A percentile compares a stretch with the other conserved stretches of the same genome.
Conservation (phyloP, 2,888 invertebrate species). For the Cephus runcator region DNA sequence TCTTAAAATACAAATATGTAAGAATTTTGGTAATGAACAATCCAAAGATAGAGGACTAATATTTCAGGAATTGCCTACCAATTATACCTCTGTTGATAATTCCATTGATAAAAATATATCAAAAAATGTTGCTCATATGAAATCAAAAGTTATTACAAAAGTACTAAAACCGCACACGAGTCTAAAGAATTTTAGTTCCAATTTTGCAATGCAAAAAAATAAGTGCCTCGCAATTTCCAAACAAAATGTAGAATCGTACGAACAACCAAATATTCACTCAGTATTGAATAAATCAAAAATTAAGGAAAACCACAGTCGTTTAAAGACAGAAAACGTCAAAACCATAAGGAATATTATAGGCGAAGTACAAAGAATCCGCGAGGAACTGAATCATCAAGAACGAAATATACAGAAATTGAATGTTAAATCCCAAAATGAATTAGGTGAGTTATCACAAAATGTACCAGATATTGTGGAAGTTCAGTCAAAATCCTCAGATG, state of each 20-base stretch:
- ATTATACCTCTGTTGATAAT: not conserved
- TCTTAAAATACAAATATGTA: slow-evolving; percentile 13
- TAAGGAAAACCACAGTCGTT: not conserved
- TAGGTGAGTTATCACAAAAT: not conserved
- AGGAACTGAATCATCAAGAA: slow-evolving; percentile 19
- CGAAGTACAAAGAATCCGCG: slow-evolving; percentile 20
- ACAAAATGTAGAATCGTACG: not conserved
- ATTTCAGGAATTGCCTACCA: slow-evolving; percentile 25
- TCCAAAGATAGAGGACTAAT: slow-evolving; percentile 17
- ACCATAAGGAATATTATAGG: slow-evolving; percentile 17
- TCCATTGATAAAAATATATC: not conserved
- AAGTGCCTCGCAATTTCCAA: not conserved
- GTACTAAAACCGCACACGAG: not conserved
- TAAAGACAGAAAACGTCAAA: slow-evolving; percentile 10
- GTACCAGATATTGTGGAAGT: slow-evolving; percentile 29
- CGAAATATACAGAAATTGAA: not conserved
- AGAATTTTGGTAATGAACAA: slow-evolving; percentile 11
- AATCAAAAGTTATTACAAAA: not conserved
- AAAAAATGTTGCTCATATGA: not conserved
- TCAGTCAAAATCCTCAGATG: slow-evolving; percentile 11
- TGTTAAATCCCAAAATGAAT: not conserved
- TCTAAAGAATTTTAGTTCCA: not conserved
- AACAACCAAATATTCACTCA: not conserved
- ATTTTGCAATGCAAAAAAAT: not conserved
- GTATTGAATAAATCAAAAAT: slow-evolving; percentile 1